Percentiles rank a stretch among this genome's conserved stretches.
Evolutionary conservation across 2,888 invertebrate species (phyloP).

Genomic region (Diaprepes abbreviatus): DNA sequence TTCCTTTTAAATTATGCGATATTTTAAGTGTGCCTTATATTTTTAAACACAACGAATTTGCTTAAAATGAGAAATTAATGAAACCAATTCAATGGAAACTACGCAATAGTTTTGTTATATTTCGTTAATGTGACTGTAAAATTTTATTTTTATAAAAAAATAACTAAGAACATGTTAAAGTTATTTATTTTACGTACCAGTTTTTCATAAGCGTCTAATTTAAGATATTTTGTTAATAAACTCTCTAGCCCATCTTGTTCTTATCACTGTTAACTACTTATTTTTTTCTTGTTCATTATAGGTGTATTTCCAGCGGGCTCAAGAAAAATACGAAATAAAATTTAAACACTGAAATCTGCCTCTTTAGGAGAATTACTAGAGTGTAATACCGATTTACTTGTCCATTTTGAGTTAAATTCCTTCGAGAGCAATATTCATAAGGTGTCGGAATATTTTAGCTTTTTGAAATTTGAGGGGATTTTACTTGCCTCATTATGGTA

Average conservation of each 20-base stretch:
- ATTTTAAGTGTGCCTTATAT: no score
- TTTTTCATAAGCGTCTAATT: constrained; percentile 86
- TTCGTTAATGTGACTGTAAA: no score
- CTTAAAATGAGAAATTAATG: no score
- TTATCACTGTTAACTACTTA: constrained; percentile 94
- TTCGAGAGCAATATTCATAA: constrained; percentile 52
- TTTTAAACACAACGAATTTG: no score
- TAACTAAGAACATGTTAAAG: no score
- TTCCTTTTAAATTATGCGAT: no score
- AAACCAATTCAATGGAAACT: no score
- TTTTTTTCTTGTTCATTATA: constrained; percentile 95
- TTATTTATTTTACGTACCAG: no score
- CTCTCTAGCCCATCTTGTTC: constrained; percentile 86
- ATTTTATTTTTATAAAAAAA: no score
- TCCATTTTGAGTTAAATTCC: constrained; percentile 44
- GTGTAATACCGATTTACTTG: constrained; percentile 57
- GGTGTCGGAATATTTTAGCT: constrained; percentile 53
- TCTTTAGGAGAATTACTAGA: no score
- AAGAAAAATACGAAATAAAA: constrained; percentile 88
- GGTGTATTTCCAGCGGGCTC: constrained; percentile 98
- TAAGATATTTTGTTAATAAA: constrained; percentile 93
- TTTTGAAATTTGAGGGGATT: constrained; percentile 48
- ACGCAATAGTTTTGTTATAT: no score
- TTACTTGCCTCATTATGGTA: constrained; percentile 51
- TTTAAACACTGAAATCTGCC: no score